These are phyloP conservation scores for Ambastaia sidthimunki DNA, from an alignment of 2,797 vertebrate genomes.

Conservation along the genomic window DNA sequence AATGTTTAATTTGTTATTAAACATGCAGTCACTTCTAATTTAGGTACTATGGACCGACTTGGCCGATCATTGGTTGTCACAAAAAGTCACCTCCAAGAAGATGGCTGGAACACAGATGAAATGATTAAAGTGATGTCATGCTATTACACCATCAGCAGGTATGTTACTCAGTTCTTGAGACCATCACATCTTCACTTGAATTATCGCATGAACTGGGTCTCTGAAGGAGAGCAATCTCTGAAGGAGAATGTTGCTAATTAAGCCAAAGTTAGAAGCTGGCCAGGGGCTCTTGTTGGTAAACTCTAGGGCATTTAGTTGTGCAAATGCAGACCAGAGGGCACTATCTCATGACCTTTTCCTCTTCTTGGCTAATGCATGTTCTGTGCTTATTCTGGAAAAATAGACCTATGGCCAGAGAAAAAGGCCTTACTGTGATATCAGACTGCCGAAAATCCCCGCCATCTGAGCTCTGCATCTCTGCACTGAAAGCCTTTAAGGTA, in stretches of 20 bases:
- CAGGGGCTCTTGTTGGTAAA: background rate
- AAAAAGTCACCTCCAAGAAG: conserved; percentile 62
- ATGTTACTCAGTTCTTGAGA: conserved; percentile 18
- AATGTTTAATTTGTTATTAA: background rate
- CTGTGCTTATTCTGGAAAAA: conserved; percentile 24
- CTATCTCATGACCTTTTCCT: conserved; percentile 32
- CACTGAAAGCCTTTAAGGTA: conserved; percentile 80
- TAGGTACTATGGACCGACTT: conserved; percentile 80
- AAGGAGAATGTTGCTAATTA: background rate
- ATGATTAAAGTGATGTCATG: conserved; percentile 72
- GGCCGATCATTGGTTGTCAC: conserved; percentile 75
- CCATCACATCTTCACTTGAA: background rate
- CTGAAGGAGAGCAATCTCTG: background rate
- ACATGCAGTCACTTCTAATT: background rate
- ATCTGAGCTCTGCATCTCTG: conserved; percentile 67
- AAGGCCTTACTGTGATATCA: conserved; percentile 77
- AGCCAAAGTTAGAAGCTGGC: conserved; percentile 10
- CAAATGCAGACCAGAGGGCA: conserved; percentile 26
- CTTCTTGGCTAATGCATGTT: conserved; percentile 12
- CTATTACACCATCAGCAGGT: conserved; percentile 79
- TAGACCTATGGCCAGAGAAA: conserved; percentile 76
- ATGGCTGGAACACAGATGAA: conserved; percentile 63
- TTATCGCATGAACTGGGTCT: background rate
- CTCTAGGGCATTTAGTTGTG: background rate
- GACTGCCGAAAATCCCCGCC: conserved; percentile 74